Conservation (phyloP, 2,113 vertebrate genomes). For the Myrmecobius fasciatus region DNA sequence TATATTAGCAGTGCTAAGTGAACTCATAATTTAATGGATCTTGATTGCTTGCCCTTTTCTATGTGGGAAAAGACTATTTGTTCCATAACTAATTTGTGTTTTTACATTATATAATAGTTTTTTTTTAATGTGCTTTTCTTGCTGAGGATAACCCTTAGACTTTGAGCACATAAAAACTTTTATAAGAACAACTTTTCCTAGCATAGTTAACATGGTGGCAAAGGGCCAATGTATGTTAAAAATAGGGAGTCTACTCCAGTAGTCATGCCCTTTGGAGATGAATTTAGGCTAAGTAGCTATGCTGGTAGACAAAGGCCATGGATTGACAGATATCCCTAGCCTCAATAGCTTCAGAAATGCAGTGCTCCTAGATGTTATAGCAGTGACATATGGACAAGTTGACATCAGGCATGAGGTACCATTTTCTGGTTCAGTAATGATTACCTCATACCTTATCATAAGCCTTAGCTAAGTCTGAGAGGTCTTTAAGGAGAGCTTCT, state of each 20-base stretch:
- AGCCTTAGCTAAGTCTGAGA: neutral
- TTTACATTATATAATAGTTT: neutral
- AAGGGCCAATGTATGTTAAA: neutral
- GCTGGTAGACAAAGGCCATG: neutral
- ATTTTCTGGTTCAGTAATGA: neutral
- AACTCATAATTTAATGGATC: neutral
- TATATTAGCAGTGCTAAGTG: neutral
- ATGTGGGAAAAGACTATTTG: neutral
- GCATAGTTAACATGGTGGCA: neutral
- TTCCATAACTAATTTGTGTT: neutral
- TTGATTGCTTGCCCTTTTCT: neutral
- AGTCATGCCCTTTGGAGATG: neutral
- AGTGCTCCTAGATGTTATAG: neutral
- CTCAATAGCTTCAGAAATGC: neutral
- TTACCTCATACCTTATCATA: neutral
- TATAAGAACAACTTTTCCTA: neutral
- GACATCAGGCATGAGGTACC: neutral
- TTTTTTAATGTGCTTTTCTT: neutral
- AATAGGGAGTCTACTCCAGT: neutral
- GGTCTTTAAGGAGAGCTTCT: neutral
- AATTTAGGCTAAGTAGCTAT: neutral
- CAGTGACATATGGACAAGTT: neutral
- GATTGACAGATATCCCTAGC: neutral
- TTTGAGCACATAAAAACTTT: neutral
- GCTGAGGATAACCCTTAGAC: neutral